Conservation (phyloP, 1,140 invertebrate species). For the Drosophila mauritiana region DNA sequence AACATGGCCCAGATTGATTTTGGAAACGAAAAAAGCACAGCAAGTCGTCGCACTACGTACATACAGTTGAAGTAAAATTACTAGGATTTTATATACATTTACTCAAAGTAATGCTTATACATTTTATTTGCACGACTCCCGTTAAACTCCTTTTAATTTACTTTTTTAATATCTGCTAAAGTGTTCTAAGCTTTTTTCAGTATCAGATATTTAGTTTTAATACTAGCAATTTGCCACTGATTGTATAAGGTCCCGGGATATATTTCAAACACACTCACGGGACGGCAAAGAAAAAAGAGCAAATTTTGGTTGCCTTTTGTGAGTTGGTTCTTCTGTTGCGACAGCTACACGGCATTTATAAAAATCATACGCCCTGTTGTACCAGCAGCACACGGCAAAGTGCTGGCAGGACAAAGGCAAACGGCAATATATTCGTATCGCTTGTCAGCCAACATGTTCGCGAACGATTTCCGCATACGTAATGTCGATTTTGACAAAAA, state of each 20-base stretch:
- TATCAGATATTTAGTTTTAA: not conserved
- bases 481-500: conserved; percentile 79
- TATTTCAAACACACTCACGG: conserved; percentile 45
- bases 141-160: not conserved
- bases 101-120: no score
- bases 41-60: conserved; percentile 18
- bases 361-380: conserved; percentile 80
- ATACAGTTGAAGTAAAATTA: not conserved
- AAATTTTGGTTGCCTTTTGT: conserved; percentile 65
- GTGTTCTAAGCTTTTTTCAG: not conserved
- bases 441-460: conserved; percentile 54
- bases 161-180: not conserved
- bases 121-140: no score
- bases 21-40: conserved; percentile 51
- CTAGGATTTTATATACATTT: not conserved
- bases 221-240: not conserved
- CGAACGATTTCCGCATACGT: conserved; percentile 61
- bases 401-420: conserved; percentile 23
- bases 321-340: conserved; percentile 72
- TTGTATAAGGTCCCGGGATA: conserved; percentile 14
- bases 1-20: conserved; percentile 69
- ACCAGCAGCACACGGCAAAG: conserved; percentile 69
- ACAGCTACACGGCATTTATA: conserved; percentile 76
- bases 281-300: conserved; percentile 55
- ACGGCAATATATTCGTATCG: conserved; percentile 75